Conservation (phyloP, 2,113 vertebrate genomes). For the Strix uralensis region DNA sequence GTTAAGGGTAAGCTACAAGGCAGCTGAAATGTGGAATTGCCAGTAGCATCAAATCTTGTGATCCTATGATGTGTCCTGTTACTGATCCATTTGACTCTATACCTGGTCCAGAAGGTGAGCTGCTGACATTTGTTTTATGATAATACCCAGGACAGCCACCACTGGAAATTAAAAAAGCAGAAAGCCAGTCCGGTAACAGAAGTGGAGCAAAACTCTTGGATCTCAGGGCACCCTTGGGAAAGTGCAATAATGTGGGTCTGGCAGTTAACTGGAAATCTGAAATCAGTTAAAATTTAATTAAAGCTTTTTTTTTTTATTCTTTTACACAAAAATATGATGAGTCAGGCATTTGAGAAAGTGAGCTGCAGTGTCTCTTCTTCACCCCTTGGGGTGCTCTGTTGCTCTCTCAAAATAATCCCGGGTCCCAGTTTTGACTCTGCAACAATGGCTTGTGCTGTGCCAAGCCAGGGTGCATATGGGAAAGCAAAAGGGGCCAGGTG, state of each 20-base stretch:
- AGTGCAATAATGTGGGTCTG: not conserved
- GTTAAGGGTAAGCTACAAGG: not conserved
- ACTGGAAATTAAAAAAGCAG: not conserved
- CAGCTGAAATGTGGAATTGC: not conserved
- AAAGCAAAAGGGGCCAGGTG: not conserved
- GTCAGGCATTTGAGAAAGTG: not conserved
- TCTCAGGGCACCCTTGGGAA: not conserved
- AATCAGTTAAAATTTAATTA: not conserved
- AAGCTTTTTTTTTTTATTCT: not conserved
- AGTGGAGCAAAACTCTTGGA: not conserved
- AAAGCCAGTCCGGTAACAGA: not conserved
- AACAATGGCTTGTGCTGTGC: not conserved
- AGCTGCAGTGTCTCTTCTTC: not conserved
- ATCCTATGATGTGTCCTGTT: not conserved
- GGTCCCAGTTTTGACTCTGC: not conserved
- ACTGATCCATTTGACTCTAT: not conserved
- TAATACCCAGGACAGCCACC: not conserved
- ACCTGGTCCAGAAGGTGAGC: not conserved
- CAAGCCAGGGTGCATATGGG: not conserved
- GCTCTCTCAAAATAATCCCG: not conserved
- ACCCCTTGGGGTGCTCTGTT: not conserved
- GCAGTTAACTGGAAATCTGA: not conserved
- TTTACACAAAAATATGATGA: not conserved
- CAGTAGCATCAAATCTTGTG: not conserved
- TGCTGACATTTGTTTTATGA: not conserved